Base-by-base conservation (phyloP, 2,888 invertebrate species). In the Lydus trimaculatus region DNA sequence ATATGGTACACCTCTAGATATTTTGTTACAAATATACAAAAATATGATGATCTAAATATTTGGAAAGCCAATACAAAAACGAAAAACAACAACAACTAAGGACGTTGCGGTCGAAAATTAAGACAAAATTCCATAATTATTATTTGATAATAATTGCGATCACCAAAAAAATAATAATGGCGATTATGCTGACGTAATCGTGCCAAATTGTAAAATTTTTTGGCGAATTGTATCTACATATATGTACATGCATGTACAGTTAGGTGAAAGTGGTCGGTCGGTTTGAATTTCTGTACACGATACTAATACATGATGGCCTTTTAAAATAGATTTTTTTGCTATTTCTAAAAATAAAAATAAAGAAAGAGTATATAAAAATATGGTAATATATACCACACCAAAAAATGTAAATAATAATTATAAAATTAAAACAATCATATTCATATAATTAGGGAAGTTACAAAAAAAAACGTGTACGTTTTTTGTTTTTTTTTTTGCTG, bases 191-290 rank as follows among this genome's bases (percentile, higher is more conserved):
- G 60, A 60, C 31, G 60, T 36, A 60, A 60, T 13, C 36, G 33
- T 11, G 33, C 36, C 28, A 36, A 11, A 36, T 33, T 60, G n/a
- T 31, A 28, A 17, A 31, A 60, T 3, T 28, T 43, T 43, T 43
- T 43, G 43, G 6, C 43, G 8, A 43, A 43, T 43, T 43, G 17
- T 43, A 43, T 13, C 4, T 15, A 36, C 11, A 11, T 11, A 33
- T 11, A 33, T 33, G 33, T 33, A 33, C 4, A 11, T 36, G 11
- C 13, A 36, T 33, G 13, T 60, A 60, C 60, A 60, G 60, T 60
- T 60, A 60, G 60, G 60, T 60, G 60, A 60, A 60, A 60, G 60
- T 60, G 60, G 60, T 60, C 60, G 60, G 60, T 60, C 60, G 60
- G 15, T 58, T 48, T 48, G 60, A 31, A 36, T 36, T 60, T 31